Evolutionary conservation across 2,113 vertebrate genomes (phyloP), one percentile per base, ranked within the genome.

Genomic region (Cryptotis parvus): DNA sequence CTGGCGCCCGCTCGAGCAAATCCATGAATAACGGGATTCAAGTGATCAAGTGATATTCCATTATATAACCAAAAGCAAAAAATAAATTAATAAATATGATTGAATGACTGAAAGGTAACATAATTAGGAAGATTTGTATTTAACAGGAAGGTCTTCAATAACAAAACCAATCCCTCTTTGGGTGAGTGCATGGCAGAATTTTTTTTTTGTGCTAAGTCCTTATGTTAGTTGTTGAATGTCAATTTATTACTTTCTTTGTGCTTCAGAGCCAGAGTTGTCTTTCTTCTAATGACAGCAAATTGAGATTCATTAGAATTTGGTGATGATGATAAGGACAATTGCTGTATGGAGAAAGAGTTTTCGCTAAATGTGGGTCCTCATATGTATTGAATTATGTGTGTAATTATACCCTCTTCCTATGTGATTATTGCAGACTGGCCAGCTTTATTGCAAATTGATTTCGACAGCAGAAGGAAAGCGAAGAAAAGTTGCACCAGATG

Each of bases 391-490:
- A 69, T 29, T 58, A 18, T 58, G 55, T 55, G 37, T 15, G 77
- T 81, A 84, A 68, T 92, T 90, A 35, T 37, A 55, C 69, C 20
- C 35, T 37, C 4, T 63, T 77, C 15, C 33, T 75, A 6, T 76
- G 31, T 84, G 22, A 66, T 84, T 31, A 80, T 77, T 82, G 84
- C 2, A 73, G 33, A 82, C 61, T 69, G 37, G 29, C 7, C 5
- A 55, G 20, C 5, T 22, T 58, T 22, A 70, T 70, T 70, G 18
- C 9, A 70, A 70, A 20, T 37, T 81, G 26, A 73, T 76, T 80
- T 82, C 45, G 82, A 63, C 24, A 49, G 29, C 24, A 61, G 58
- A 69, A 73, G 22, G 68, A 69, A 87, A 95, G 78, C 33, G 6
- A 90, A 68, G 27, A 29, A 89, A 83, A 8, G 2, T 1, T 84